Base-by-base conservation (phyloP, 2,888 invertebrate genomes). In the Lumbricus terrestris region DNA sequence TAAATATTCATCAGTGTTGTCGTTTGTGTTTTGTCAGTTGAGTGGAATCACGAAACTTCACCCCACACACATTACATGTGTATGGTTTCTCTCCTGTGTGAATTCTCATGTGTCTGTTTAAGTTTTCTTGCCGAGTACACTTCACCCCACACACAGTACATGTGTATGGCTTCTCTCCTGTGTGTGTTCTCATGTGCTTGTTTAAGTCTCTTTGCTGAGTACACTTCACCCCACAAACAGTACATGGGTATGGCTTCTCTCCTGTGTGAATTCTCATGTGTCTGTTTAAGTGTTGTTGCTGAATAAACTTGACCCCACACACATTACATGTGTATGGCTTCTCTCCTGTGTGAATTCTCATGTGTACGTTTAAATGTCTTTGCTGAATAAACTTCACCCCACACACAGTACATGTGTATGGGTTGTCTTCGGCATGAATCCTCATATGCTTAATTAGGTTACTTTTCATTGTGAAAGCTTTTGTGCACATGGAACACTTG, bases 71-170 rank as follows among this genome's bases (percentile, higher is more conserved):
- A n/a, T 29, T 69, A 69, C 69, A 69, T n/a, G 69, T 69, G 69
- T 69, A 69, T 69, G 69, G 69, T 69, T 69, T 69, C n/a, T 69
- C 69, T 69, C 69, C 69, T 69, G 69, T 69, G 69, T 69, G 69
- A n/a, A 69, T 69, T 13, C 69, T 69, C 69, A n/a, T 69, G n/a
- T 69, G 69, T 69, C 0, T 69, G 11, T n/a, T 69, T n/a, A 69
- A 69, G 69, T 8, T n/a, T 69, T 1, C 29, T 69, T 69, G 69
- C 29, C 1, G 29, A 69, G 11, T 69, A 69, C 29, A 69, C 69
- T 69, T 69, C 69, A 69, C n/a, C n/a, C n/a, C 69, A 69, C 69
- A 69, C 29, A 69, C n/a, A n/a, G 69, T 69, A 69, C 69, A 69
- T n/a, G 69, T 69, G 69, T 69, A 69, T 69, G 69, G 69, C 13